phyloP scores from a whole-genome alignment of 2,888 invertebrate genomes.

The Nemurella pictetii region DNA sequence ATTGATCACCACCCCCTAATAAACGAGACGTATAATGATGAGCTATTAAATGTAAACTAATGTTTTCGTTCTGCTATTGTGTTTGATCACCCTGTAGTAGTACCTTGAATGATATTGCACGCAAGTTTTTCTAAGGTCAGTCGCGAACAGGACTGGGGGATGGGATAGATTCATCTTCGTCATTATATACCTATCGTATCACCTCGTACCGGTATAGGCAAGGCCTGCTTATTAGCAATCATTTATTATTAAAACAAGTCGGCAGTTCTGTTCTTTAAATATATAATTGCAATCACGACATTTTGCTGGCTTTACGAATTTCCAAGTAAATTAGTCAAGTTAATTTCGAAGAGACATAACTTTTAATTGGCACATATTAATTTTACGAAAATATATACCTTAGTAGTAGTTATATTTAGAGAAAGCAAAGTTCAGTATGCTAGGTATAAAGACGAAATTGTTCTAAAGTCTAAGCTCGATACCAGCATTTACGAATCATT shows the following conservation, averaged over 20 bases:
- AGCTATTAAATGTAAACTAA: conserved; percentile 8
- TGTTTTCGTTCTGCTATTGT: neutral
- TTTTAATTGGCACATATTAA: too few species aligned
- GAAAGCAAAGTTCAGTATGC: neutral
- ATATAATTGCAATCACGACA: conserved; percentile 16
- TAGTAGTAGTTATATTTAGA: neutral
- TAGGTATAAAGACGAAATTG: neutral
- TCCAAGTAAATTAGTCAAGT: neutral
- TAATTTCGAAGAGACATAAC: neutral
- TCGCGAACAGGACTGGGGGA: neutral
- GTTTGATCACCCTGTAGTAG: neutral
- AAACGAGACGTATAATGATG: neutral
- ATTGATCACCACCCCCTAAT: neutral
- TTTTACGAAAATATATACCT: neutral
- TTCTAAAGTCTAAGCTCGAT: too few species aligned
- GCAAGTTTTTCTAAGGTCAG: neutral
- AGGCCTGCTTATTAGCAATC: neutral
- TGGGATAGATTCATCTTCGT: conserved; percentile 27
- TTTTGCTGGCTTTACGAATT: neutral
- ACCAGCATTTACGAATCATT: neutral
- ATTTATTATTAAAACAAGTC: conserved; percentile 10
- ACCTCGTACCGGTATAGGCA: neutral
- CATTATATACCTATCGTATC: conserved; percentile 24
- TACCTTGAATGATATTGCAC: neutral
- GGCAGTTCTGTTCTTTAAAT: neutral